Evolutionary conservation across 1,140 invertebrate genomes (phyloP).

Genomic region (Aplysia californica): DNA sequence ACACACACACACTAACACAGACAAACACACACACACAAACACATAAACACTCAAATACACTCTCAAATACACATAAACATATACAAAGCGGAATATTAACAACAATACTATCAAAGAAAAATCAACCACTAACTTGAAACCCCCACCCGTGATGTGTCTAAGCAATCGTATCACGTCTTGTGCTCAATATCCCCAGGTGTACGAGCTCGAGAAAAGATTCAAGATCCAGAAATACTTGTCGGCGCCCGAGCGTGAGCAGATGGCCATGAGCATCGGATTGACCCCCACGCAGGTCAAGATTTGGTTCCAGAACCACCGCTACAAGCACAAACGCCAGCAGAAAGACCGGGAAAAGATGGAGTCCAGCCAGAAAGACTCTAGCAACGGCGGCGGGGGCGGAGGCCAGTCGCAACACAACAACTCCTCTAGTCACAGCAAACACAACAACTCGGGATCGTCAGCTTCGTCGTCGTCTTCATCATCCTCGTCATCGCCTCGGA

Average conservation of each 20-base stretch:
- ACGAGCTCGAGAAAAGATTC: constrained; percentile 94
- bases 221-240: constrained; percentile 95
- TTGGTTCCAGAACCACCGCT: constrained; percentile 89
- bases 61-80: too few species aligned
- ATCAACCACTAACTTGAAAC: too few species aligned
- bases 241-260: constrained; percentile 94
- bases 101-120: too few species aligned
- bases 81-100: too few species aligned
- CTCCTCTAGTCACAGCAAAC: constrained; percentile 10
- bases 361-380: constrained; percentile 26
- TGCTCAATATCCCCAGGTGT: too few species aligned
- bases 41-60: too few species aligned
- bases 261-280: constrained; percentile 91
- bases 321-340: constrained; percentile 76
- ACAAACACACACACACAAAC: too few species aligned
- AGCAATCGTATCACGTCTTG: too few species aligned
- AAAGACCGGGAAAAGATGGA: constrained; percentile 69
- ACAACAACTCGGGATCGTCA: constrained; percentile 2
- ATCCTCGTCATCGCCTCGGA: constrained; percentile 73
- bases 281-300: constrained; percentile 96
- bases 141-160: too few species aligned
- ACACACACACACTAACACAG: too few species aligned
- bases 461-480: constrained; percentile 21
- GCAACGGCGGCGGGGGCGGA: not conserved
- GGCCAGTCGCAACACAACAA: constrained; percentile 8